Evolutionary conservation across 2,797 vertebrate genomes (phyloP), one percentile per base, ranked within the genome.

Genomic region (Cottoperca gobio): DNA sequence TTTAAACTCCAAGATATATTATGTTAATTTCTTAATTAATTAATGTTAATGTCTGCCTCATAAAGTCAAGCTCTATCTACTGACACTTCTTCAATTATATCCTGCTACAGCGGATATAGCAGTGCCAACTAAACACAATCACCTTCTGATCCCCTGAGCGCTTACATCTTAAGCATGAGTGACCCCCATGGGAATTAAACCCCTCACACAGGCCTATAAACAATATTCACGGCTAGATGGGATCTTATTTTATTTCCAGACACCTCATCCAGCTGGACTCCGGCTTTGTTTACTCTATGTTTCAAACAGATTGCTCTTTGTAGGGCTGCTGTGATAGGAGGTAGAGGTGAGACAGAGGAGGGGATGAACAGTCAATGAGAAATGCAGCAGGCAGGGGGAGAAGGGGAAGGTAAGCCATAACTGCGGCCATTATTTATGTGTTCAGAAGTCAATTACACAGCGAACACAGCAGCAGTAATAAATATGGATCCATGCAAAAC

Each of bases 401-500:
- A 11, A n/a, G n/a, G 17, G 42, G 52, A 40, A 12, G 13, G 43
- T 8, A 63, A 13, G 65, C 31, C 39, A 50, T 67, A 67, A 69
- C 63, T 33, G 26, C 43, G 35, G 26, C 70, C 78, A 81, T 89
- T 81, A 89, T 88, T 80, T 79, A 88, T 87, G 81, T 75, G 79
- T 79, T 85, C 53, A 78, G 68, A 86, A 71, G 63, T 87, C 73
- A 86, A 81, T 82, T 85, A 84, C 67, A 80, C 61, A 73, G 73
- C 70, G 73, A 80, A 84, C 70, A 79, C 59, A 72, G 62, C 68
- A 64, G 57, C 1, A 3, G 65, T 26, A 73, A 76, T 78, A 84
- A 81, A 86, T 67, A 87, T 77, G 82, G 61, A 86, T 86, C 76
- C 39, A 76, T 54, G 73, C 62, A 76, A 74, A 82, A 46, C 62